These are phyloP conservation scores for Bergia puertoricense DNA, from an alignment of 92 coral and sea anemone genomes.

Conservation along the genomic window DNA sequence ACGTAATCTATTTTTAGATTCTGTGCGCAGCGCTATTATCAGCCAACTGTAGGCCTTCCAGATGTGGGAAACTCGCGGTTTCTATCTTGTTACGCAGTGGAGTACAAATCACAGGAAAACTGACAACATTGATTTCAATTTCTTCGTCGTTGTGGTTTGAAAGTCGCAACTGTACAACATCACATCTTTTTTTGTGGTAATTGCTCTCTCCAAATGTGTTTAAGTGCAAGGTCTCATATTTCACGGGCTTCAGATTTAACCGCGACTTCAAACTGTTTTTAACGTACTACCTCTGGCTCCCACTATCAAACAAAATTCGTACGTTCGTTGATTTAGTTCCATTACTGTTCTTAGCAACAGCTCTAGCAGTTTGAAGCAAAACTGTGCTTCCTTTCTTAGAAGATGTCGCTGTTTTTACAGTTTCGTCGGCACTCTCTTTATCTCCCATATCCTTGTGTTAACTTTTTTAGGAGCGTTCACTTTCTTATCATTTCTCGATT, in stretches of 20 bases:
- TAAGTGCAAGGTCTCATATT: constrained; percentile 57
- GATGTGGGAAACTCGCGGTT: too few relatives aligned
- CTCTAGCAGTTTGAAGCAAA: constrained; percentile 64
- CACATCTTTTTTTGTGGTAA: constrained; percentile 45
- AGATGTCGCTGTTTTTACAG: constrained; percentile 7
- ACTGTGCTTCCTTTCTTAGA: constrained; percentile 38
- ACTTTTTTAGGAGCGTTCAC: not conserved
- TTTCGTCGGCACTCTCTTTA: not conserved
- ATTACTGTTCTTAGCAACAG: constrained; percentile 39
- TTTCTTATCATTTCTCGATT: not conserved
- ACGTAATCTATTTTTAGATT: too few relatives aligned
- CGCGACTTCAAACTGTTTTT: constrained; percentile 46
- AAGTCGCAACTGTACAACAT: constrained; percentile 39
- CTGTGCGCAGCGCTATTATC: too few relatives aligned
- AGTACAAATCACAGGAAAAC: too few relatives aligned
- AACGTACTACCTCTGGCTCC: constrained; percentile 61
- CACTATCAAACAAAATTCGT: constrained; percentile 60
- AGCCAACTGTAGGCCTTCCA: too few relatives aligned
- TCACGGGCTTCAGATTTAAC: constrained; percentile 49
- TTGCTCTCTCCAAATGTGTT: constrained; percentile 48
- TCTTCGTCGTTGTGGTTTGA: constrained; percentile 30
- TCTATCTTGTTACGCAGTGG: too few relatives aligned
- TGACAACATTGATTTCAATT: constrained; percentile 40
- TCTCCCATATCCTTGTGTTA: not conserved
- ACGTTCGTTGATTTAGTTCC: constrained; percentile 46